These are phyloP conservation scores for Coelopa frigida DNA, from an alignment of 1,140 invertebrate species.

Conservation along the genomic window DNA sequence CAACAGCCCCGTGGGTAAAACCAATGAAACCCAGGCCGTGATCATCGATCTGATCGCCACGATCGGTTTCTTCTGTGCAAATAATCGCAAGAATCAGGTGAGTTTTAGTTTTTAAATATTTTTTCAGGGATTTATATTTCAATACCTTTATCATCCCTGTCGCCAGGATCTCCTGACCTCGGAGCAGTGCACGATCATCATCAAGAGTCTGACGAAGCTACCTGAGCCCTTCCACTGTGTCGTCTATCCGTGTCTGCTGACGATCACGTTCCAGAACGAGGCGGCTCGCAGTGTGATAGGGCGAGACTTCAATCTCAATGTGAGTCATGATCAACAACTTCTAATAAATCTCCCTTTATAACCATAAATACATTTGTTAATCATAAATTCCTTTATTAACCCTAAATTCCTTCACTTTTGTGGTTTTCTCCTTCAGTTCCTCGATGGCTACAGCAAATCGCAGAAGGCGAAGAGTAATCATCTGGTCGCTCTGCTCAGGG, in stretches of 20 bases:
- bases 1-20: constrained; percentile 40
- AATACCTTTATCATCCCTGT: constrained; percentile 7
- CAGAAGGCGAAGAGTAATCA: constrained; percentile 53
- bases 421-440: constrained; percentile 45
- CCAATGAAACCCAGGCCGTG: constrained; percentile 47
- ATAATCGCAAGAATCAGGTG: constrained; percentile 49
- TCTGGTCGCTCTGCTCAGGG: constrained; percentile 49
- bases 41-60: constrained; percentile 50
- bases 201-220: constrained; percentile 38
- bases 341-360: background rate
- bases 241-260: constrained; percentile 81
- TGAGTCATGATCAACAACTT: constrained; percentile 18
- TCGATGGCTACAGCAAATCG: constrained; percentile 59
- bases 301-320: constrained; percentile 36
- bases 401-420: constrained; percentile 24
- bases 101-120: constrained; percentile 13
- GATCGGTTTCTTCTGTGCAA: constrained; percentile 49
- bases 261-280: constrained; percentile 42
- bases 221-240: constrained; percentile 54
- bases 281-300: constrained; percentile 30
- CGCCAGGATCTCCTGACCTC: constrained; percentile 31
- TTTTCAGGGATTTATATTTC: constrained; percentile 1
- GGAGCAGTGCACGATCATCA: constrained; percentile 36
- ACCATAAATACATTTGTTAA: background rate
- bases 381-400: constrained; percentile 12